These are phyloP conservation scores for Dynastes grantii DNA, from an alignment of 2,888 invertebrate species.

Conservation along the genomic window DNA sequence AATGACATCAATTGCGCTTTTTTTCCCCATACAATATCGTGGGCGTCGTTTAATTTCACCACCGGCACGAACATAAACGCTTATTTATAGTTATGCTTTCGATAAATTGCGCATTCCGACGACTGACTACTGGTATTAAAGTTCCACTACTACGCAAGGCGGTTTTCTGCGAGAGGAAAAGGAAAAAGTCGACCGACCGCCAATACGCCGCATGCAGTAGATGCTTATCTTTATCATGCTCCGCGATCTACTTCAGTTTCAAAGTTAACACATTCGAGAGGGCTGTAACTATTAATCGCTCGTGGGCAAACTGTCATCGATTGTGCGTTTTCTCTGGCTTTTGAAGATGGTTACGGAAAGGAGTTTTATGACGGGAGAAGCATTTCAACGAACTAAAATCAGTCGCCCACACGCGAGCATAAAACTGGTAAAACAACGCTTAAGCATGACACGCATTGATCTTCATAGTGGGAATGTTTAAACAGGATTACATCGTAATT, in stretches of 20 bases:
- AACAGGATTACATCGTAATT: too few relatives aligned
- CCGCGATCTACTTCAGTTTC: conserved; percentile 26
- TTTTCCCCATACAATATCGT: conserved; percentile 33
- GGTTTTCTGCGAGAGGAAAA: conserved; percentile 28
- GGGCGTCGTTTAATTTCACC: conserved; percentile 51
- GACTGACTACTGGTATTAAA: conserved; percentile 51
- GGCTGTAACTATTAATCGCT: conserved; percentile 33
- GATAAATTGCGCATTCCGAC: conserved; percentile 51
- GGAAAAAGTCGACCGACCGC: conserved; percentile 18
- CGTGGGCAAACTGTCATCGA: conserved; percentile 30
- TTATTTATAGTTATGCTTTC: conserved; percentile 51
- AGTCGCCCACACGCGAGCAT: conserved; percentile 54
- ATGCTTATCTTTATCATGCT: conserved; percentile 38
- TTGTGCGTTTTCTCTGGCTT: conserved; percentile 14
- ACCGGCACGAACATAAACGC: conserved; percentile 45
- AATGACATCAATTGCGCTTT: conserved; percentile 35
- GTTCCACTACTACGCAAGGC: conserved; percentile 37
- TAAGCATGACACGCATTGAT: conserved; percentile 50
- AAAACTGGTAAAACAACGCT: conserved; percentile 59
- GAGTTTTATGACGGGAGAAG: neutral
- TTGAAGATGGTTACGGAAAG: conserved; percentile 14
- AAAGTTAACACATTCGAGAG: conserved; percentile 22
- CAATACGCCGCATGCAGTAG: conserved; percentile 29
- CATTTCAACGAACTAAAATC: conserved; percentile 13
- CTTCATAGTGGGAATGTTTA: neutral